These are phyloP conservation scores for Actinia equina DNA, from an alignment of 64 coral and sea anemone species.

Conservation along the genomic window DNA sequence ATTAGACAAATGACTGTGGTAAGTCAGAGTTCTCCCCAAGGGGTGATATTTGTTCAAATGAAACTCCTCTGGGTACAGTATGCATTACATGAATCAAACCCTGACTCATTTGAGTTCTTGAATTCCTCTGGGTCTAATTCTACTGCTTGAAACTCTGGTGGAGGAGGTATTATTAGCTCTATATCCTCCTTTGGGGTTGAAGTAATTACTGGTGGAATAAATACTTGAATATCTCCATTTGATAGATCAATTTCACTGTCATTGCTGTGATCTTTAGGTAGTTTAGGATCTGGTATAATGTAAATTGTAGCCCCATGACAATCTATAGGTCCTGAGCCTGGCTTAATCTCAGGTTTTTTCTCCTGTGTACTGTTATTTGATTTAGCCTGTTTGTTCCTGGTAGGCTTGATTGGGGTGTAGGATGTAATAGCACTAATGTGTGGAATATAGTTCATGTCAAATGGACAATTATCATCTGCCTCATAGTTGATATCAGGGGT, in stretches of 20 bases:
- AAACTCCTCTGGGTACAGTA: background rate
- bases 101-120: background rate
- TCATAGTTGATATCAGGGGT: background rate
- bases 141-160: background rate
- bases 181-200: background rate
- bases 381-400: background rate
- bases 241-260: constrained; percentile 9
- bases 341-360: background rate
- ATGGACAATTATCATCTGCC: background rate
- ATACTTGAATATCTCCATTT: constrained; percentile 7
- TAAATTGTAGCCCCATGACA: background rate
- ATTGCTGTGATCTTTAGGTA: background rate
- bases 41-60: background rate
- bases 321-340: background rate
- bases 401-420: background rate
- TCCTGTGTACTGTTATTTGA: background rate
- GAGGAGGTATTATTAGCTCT: background rate
- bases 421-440: background rate
- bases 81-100: background rate
- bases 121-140: background rate
- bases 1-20: background rate
- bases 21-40: background rate
- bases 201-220: background rate
- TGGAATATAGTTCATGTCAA: background rate
- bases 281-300: background rate